Conservation (phyloP, 1,140 invertebrate species). For the Tribolium castaneum region DNA sequence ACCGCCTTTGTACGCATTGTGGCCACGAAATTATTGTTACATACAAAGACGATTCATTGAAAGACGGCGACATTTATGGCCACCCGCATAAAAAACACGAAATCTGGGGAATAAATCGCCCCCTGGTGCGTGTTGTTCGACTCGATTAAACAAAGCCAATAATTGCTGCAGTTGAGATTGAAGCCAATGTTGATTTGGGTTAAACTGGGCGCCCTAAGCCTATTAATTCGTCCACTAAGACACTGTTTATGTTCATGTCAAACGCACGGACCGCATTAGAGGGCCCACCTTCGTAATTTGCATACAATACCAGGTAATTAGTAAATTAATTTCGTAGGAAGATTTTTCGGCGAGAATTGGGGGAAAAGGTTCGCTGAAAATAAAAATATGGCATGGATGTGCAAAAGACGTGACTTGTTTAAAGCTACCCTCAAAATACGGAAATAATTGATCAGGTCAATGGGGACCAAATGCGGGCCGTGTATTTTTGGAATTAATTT, state of each 20-base stretch:
- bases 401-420: neutral
- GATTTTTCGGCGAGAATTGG: too few species aligned
- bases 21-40: neutral
- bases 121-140: neutral
- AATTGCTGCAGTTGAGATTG: slow-evolving; percentile 3
- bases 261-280: slow-evolving; percentile 1
- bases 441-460: too few species aligned
- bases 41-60: neutral
- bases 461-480: too few species aligned
- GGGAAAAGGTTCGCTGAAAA: neutral
- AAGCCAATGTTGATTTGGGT: slow-evolving; percentile 15
- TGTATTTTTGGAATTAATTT: too few species aligned
- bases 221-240: slow-evolving; percentile 25
- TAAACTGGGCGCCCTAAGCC: neutral
- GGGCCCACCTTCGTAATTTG: slow-evolving; percentile 9
- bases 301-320: slow-evolving; percentile 11
- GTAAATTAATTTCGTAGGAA: slow-evolving; percentile 12
- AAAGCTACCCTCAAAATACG: neutral
- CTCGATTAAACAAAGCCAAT: slow-evolving; percentile 13
- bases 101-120: neutral
- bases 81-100: neutral
- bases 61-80: slow-evolving; percentile 12
- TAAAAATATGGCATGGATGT: neutral
- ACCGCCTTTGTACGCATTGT: neutral
- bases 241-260: slow-evolving; percentile 28